Percentiles rank a stretch among this genome's conserved stretches.
phyloP scores from a whole-genome alignment of 1,140 invertebrate genomes.

The roundworm (Caenorhabditis elegans) region DNA sequence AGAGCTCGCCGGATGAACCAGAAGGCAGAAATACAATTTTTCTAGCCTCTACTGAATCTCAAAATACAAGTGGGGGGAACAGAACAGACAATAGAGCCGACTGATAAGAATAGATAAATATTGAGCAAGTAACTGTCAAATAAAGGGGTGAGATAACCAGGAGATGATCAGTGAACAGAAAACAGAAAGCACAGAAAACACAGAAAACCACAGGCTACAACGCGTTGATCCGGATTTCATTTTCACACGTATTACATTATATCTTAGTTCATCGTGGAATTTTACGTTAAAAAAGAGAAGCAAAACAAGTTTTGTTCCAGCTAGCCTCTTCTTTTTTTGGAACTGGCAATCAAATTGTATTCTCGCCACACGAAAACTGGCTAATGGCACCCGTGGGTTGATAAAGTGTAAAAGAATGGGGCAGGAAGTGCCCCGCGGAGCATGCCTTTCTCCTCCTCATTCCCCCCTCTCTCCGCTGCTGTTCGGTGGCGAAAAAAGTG shows the following conservation, averaged over 20 bases:
- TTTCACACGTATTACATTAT: too few species aligned
- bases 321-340: background rate
- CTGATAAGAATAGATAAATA: slow-evolving; percentile 18
- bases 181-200: background rate
- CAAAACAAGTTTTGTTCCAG: background rate
- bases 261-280: too few species aligned
- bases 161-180: slow-evolving; percentile 17
- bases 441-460: slow-evolving; percentile 7
- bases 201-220: too few species aligned
- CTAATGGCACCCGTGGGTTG: slow-evolving; percentile 28
- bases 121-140: background rate
- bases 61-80: slow-evolving; percentile 1
- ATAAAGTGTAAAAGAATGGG: slow-evolving; percentile 29
- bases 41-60: background rate
- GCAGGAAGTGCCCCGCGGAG: background rate
- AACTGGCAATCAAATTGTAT: slow-evolving; percentile 11
- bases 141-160: background rate
- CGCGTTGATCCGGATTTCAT: too few species aligned
- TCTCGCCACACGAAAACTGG: background rate
- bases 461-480: background rate
- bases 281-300: background rate
- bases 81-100: background rate
- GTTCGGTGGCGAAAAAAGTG: slow-evolving; percentile 16
- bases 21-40: too few species aligned
- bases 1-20: too few species aligned